Conservation (phyloP, 2,113 vertebrate genomes). For the Lasiurus borealis region DNA sequence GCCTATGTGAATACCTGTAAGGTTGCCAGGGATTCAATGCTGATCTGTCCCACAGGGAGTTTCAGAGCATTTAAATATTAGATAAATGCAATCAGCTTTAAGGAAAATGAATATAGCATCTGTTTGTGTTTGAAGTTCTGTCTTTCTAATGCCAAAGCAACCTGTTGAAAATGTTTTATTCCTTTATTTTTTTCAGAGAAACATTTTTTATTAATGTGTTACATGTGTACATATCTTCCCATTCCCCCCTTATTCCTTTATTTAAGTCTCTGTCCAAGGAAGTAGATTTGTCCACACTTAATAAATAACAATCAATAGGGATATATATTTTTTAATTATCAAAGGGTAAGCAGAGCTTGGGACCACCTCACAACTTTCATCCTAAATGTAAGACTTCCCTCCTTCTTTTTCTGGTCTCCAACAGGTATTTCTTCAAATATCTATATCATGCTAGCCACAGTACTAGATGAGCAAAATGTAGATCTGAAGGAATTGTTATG, state of each 20-base stretch:
- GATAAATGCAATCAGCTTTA: not conserved
- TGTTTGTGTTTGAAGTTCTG: conserved; percentile 15
- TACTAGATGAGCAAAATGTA: not conserved
- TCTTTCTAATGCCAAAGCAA: conserved; percentile 42
- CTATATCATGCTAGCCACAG: not conserved
- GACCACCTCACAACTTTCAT: not conserved
- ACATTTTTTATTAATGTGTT: no score
- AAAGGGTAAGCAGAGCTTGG: not conserved
- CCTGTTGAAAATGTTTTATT: conserved; percentile 6
- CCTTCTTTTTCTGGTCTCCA: not conserved
- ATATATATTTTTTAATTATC: not conserved
- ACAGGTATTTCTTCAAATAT: not conserved
- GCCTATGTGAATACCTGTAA: not conserved
- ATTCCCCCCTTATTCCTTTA: not conserved
- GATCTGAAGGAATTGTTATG: not conserved
- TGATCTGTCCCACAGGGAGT: not conserved
- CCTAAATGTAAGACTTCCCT: not conserved
- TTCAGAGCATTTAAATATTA: conserved; percentile 1
- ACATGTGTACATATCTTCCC: no score
- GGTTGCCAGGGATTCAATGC: not conserved
- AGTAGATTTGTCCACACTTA: not conserved
- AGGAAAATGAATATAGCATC: conserved; percentile 47
- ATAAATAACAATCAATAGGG: not conserved
- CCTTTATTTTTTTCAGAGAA: not conserved
- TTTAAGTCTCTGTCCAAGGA: not conserved